Evolutionary conservation across 2,797 vertebrate genomes (phyloP).

Genomic region (Myoxocephalus aenaeus): DNA sequence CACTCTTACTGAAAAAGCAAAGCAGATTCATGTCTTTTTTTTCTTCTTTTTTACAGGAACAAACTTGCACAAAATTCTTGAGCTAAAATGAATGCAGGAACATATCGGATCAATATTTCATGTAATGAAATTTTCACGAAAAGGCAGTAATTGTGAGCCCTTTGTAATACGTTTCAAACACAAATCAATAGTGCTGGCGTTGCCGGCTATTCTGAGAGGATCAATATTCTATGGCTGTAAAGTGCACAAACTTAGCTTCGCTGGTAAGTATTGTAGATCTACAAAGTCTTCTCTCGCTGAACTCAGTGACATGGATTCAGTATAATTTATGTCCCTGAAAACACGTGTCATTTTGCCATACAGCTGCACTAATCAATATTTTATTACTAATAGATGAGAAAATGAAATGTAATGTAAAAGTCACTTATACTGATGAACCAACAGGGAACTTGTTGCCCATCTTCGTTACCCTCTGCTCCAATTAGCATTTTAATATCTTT

Average conservation of each 20-base stretch:
- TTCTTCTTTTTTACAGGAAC: not conserved
- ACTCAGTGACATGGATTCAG: conserved; percentile 6
- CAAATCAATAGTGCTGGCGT: conserved; percentile 26
- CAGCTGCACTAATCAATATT: not conserved
- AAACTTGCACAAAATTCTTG: not conserved
- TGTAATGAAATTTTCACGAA: conserved; percentile 16
- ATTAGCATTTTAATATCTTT: not conserved
- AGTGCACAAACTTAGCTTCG: conserved; percentile 7
- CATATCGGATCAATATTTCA: conserved; percentile 26
- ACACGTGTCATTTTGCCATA: not conserved
- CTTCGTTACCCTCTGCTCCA: not conserved
- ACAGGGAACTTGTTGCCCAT: not conserved
- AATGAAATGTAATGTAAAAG: not conserved
- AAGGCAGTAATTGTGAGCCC: conserved; percentile 10
- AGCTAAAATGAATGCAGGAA: conserved; percentile 28
- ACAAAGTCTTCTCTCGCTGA: conserved; percentile 1
- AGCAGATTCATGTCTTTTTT: not conserved
- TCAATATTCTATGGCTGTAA: conserved; percentile 23
- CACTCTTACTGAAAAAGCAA: conserved; percentile 23
- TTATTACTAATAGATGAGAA: not conserved
- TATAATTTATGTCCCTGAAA: not conserved
- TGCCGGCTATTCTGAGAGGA: conserved; percentile 35
- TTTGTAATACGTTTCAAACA: conserved; percentile 28
- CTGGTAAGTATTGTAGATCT: not conserved
- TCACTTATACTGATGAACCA: not conserved